A percentile compares a stretch with the other conserved stretches of the same genome.
These are phyloP conservation scores for Rostratula benghalensis DNA, from an alignment of 2,113 vertebrate species.

Conservation along the genomic window DNA sequence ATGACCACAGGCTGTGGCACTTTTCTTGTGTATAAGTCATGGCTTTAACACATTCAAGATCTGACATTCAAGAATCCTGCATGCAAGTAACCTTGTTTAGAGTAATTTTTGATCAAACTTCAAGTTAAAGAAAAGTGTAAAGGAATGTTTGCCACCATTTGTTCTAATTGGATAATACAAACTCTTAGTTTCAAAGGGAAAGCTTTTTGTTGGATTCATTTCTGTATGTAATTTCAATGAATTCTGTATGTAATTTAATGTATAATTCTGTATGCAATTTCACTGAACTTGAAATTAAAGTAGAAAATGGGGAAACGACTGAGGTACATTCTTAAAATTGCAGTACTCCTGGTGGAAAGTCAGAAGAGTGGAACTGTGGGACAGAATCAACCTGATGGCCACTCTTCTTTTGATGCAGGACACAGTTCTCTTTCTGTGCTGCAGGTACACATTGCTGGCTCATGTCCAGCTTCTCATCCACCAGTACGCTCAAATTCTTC, in stretches of 20 bases:
- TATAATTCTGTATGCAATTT: no score
- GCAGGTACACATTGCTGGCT: neutral
- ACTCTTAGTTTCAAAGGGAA: neutral
- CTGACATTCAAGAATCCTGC: neutral
- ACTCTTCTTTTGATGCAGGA: neutral
- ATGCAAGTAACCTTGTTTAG: neutral
- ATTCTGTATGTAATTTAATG: no score
- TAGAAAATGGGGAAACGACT: neutral
- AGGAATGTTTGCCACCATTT: neutral
- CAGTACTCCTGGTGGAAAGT: neutral
- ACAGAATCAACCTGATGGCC: neutral
- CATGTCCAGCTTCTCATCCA: neutral
- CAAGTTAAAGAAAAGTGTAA: neutral
- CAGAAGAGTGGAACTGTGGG: neutral
- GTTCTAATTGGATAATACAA: neutral
- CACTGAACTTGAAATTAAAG: neutral
- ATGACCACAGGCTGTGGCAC: neutral
- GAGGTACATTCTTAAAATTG: neutral
- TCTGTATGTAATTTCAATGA: neutral
- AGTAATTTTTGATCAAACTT: neutral
- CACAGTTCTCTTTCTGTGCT: neutral
- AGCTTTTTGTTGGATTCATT: neutral
- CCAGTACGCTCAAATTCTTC: neutral
- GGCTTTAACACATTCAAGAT: neutral
- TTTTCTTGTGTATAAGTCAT: neutral